Evolutionary conservation across 2,888 invertebrate genomes (phyloP), one percentile per base, ranked within the genome.

Genomic region (Panopea generosa): DNA sequence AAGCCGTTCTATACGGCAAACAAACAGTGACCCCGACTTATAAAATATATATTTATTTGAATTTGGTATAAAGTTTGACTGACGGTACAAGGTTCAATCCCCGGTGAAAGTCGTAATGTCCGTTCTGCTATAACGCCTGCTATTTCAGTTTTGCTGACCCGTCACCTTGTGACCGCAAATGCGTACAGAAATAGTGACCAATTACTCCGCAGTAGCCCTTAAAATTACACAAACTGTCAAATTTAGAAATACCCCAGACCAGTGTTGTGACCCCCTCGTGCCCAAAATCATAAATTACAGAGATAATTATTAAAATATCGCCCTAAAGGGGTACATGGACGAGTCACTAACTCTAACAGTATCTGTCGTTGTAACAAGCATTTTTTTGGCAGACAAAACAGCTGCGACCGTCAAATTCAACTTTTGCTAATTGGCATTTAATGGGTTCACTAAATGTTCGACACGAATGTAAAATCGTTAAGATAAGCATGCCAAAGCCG

Each of bases 221-320:
- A 47, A 53, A 62, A 70, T 70, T 71, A 67, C 67, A 71, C 71
- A 77, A 71, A 77, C 66, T 71, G 71, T 67, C 71, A 71, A 43
- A 62, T 71, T 67, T 63, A 45, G 62, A 71, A 38, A 57, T 49
- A 62, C 33, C 22, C 33, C 71, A 68, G 74, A 63, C 62, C 45
- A 45, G 57, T 14, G 67, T 49, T 50, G 27, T 59, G 50, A 61
- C 77, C 66, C 53, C 50, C 20, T 45, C 24, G 53, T 33, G 53
- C 49, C 63, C 38, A 16, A 16, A 33, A 38, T 56, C 66, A 66
- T 77, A 67, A 77, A 77, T 77, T 67, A 62, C 56, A 14, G 14
- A 33, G n/a, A 55, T 56, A 33, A 62, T 68, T 67, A 68, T 49
- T 50, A 61, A 43, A 73, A 67, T 43, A 67, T 49, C 55, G 52